These are phyloP conservation scores for Heptranchias perlo DNA, from an alignment of 2,113 vertebrate genomes.

Conservation along the genomic window DNA sequence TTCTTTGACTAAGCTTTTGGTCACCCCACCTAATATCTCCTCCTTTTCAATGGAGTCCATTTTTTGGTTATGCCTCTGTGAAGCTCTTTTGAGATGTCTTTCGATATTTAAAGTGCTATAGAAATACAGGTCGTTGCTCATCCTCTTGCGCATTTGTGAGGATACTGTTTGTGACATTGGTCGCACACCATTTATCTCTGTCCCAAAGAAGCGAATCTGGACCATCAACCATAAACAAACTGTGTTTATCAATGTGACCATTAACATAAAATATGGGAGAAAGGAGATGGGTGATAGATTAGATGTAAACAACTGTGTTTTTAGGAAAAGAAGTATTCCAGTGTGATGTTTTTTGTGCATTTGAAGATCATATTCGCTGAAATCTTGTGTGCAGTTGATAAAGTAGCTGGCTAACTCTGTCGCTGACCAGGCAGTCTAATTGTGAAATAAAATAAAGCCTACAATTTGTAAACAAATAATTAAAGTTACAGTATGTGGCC, in stretches of 20 bases:
- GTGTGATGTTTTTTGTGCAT: background rate
- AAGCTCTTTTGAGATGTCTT: too few relatives aligned
- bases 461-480: background rate
- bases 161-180: too few relatives aligned
- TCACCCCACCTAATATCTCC: background rate
- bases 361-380: background rate
- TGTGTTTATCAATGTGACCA: background rate
- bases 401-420: background rate
- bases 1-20: background rate
- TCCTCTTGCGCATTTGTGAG: too few relatives aligned
- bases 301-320: background rate
- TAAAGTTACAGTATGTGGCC: background rate
- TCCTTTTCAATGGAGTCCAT: background rate
- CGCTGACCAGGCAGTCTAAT: background rate
- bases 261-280: background rate
- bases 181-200: background rate
- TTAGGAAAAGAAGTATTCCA: background rate
- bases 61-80: background rate
- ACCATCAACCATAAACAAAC: background rate
- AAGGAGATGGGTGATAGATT: background rate
- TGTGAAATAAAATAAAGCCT: background rate
- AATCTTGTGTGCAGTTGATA: background rate
- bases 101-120: too few relatives aligned
- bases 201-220: background rate
- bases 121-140: too few relatives aligned